Base-by-base conservation (phyloP, 1,140 invertebrate species). In the Carcinoscorpius rotundicauda region DNA sequence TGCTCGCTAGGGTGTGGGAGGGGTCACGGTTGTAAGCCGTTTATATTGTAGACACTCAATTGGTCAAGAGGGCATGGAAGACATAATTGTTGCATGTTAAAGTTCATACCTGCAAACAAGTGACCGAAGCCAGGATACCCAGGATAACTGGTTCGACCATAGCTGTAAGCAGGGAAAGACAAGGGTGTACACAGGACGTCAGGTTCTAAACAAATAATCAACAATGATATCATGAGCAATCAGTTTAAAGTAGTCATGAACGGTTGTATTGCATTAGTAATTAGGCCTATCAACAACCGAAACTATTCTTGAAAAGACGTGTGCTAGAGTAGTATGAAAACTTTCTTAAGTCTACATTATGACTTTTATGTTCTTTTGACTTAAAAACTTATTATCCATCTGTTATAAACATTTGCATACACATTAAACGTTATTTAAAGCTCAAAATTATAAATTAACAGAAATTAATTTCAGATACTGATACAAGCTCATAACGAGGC, bases 61-160 rank as follows among this genome's bases (percentile, higher is more conserved):
- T 78, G 66, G 79, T 78, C 71, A 84, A 83, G 72, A 83, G 81
- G 80, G 72, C 82, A 80, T 74, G 82, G 64, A 63, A 68, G 70
- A 76, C 80, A 76, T 72, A 81, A 79, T 75, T 81, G 81, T 77
- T 80, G 77, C 76, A 66, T 58, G 55, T 78, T 80, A 78, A 79
- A 77, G 79, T 85, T 83, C 86, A 91, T 92, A 93, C 91, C 91
- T 93, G 91, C 89, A 81, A 93, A 93, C 77, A 90, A 90, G 81
- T 94, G 89, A 84, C 90, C 90, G 82, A 93, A 93, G 85, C 90
- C 91, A 83, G 91, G 90, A 84, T 93, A 94, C 81, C 91, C 90
- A 80, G 89, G 91, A 83, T 93, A 94, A 75, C 90, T 87, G 80
- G 91, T 87, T 79, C 90, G 89, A 77, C 90, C 89, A 79, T 93